Percentiles rank a stretch among this genome's conserved stretches.
Evolutionary conservation across 2,797 vertebrate genomes (phyloP).

Genomic region (Thunnus albacares): DNA sequence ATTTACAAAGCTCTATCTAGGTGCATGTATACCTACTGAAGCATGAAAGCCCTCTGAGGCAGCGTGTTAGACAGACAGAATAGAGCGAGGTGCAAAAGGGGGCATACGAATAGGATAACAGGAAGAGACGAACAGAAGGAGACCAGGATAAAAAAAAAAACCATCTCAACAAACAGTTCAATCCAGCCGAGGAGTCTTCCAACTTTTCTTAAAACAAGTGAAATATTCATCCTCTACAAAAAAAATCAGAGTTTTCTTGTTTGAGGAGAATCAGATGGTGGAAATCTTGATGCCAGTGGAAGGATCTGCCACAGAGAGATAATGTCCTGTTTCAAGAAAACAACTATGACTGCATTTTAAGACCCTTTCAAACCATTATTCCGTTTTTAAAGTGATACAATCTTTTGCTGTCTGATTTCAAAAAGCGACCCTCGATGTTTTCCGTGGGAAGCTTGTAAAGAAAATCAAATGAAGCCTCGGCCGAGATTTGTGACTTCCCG

Average conservation of each 20-base stretch:
- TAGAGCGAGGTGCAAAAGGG: conserved; percentile 17
- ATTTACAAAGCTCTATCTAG: conserved; percentile 57
- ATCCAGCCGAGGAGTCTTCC: not conserved
- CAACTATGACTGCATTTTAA: not conserved
- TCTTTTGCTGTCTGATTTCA: not conserved
- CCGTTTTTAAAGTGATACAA: not conserved
- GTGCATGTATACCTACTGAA: conserved; percentile 54
- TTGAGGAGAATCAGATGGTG: conserved; percentile 24
- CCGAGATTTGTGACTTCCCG: not conserved
- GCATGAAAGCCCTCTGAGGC: conserved; percentile 57
- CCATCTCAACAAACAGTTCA: conserved; percentile 34
- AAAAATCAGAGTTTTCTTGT: not conserved
- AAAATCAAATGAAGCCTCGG: not conserved
- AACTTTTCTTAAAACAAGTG: conserved; percentile 25
- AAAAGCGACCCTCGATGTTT: conserved; percentile 1
- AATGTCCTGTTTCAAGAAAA: not conserved
- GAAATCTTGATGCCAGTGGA: conserved; percentile 2
- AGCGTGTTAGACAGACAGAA: conserved; percentile 15
- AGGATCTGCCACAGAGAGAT: not conserved
- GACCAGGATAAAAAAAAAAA: not conserved
- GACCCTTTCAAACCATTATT: not conserved
- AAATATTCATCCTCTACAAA: conserved; percentile 7
- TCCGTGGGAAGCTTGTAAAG: not conserved
- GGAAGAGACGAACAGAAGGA: conserved; percentile 17
- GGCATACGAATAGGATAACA: conserved; percentile 20